A percentile compares a stretch with the other conserved stretches of the same genome.
Conservation (phyloP, 2,888 invertebrate species). For the Alloplasta piceator region DNA sequence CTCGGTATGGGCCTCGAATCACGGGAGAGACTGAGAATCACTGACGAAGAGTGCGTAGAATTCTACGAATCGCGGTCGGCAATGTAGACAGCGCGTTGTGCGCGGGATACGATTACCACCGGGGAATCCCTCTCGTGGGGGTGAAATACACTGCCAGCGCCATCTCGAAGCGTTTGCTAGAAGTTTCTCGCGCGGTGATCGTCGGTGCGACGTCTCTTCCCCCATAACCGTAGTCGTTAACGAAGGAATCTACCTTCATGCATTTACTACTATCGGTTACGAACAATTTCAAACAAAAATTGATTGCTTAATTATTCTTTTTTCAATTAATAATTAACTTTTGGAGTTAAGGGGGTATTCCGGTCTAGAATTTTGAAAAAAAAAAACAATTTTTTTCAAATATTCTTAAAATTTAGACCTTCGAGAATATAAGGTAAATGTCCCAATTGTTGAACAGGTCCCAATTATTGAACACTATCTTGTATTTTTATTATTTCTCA, state of each 20-base stretch:
- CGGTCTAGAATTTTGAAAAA: no score
- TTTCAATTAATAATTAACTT: no score
- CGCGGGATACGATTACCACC: neutral
- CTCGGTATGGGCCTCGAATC: neutral
- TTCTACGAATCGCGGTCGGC: conserved; percentile 44
- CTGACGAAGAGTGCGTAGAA: conserved; percentile 66
- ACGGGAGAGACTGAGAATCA: conserved; percentile 71
- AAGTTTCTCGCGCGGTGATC: conserved; percentile 6
- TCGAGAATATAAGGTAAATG: no score
- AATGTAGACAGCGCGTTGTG: conserved; percentile 34
- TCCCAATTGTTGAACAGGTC: no score
- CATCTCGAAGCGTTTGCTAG: neutral
- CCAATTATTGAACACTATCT: no score
- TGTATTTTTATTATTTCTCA: no score
- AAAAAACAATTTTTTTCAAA: no score
- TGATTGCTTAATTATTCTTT: no score
- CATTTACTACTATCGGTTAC: neutral
- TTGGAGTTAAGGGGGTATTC: no score
- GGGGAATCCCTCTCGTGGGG: neutral
- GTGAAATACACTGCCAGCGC: conserved; percentile 33
- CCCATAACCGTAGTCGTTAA: conserved; percentile 16
- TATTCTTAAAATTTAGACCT: no score
- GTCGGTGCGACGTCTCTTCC: conserved; percentile 16
- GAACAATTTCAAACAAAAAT: neutral
- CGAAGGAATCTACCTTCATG: neutral